Evolutionary conservation across 2,113 vertebrate genomes (phyloP).

Genomic region (Ciconia maguari): DNA sequence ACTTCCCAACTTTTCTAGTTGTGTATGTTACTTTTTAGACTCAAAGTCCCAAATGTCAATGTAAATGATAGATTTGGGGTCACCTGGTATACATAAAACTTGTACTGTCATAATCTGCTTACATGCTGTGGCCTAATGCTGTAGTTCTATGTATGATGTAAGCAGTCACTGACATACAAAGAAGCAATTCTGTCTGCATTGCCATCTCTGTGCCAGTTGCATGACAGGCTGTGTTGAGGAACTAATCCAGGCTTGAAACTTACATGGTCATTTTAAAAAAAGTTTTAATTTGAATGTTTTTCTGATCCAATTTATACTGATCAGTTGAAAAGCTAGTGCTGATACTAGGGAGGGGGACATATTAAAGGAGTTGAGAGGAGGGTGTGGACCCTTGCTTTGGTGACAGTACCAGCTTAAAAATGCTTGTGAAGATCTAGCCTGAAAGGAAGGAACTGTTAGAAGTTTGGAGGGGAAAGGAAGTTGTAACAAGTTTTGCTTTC

Average conservation of each 20-base stretch:
- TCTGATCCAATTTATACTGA: neutral
- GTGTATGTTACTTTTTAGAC: neutral
- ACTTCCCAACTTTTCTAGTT: neutral
- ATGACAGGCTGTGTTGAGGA: neutral
- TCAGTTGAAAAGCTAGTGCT: neutral
- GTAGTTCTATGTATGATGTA: neutral
- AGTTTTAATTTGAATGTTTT: neutral
- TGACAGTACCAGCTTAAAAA: neutral
- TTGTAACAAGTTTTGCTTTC: neutral
- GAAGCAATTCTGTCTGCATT: neutral
- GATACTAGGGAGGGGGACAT: neutral
- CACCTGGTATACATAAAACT: neutral
- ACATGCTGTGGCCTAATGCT: neutral
- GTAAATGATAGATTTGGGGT: neutral
- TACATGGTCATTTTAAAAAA: neutral
- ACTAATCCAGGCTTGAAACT: neutral
- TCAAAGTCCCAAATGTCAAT: neutral
- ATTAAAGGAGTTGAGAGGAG: neutral
- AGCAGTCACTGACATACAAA: neutral
- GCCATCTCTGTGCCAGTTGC: neutral
- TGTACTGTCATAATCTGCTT: neutral
- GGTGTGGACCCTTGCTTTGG: neutral
- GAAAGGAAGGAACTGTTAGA: neutral
- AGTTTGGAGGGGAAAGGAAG: neutral
- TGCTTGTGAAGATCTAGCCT: neutral